phyloP scores from a whole-genome alignment of 53 echinoderm and acorn worm genomes.

The Arbacia lixula region DNA sequence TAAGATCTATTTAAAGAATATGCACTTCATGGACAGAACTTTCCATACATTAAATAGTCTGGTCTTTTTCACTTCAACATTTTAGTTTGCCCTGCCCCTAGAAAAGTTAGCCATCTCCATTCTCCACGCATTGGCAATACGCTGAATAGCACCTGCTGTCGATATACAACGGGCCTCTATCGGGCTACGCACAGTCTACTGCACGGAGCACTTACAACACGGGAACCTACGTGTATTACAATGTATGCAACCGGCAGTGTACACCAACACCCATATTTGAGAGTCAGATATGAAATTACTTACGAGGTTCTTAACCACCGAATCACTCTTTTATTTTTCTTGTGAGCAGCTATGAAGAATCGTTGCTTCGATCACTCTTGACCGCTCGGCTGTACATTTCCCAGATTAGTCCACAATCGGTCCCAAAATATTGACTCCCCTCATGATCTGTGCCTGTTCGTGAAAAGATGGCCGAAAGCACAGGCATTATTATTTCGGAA shows the following conservation, averaged over 20 bases:
- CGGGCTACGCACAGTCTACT: no score
- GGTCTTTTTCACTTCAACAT: no score
- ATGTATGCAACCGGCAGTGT: conserved; percentile 3
- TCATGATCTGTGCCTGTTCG: conserved; percentile 52
- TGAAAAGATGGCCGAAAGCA: conserved; percentile 53
- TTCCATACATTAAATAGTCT: no score
- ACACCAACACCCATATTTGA: conserved; percentile 48
- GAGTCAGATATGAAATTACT: conserved; percentile 31
- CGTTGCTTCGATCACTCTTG: background rate
- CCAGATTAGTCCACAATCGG: conserved; percentile 53
- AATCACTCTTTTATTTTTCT: conserved; percentile 4
- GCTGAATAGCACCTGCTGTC: background rate
- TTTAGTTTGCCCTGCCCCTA: no score
- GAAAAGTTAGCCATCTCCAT: no score
- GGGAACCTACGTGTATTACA: conserved; percentile 4
- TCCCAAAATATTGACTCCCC: conserved; percentile 26
- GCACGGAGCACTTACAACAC: no score
- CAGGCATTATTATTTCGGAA: conserved; percentile 9
- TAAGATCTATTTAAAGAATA: no score
- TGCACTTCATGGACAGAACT: no score
- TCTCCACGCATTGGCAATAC: background rate
- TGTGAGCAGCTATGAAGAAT: conserved; percentile 14
- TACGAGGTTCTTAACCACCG: conserved; percentile 26
- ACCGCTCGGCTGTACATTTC: conserved; percentile 38
- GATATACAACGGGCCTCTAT: conserved; percentile 2